Evolutionary conservation across 2,113 vertebrate genomes (phyloP).

Genomic region (Pelecanoides urinatrix): DNA sequence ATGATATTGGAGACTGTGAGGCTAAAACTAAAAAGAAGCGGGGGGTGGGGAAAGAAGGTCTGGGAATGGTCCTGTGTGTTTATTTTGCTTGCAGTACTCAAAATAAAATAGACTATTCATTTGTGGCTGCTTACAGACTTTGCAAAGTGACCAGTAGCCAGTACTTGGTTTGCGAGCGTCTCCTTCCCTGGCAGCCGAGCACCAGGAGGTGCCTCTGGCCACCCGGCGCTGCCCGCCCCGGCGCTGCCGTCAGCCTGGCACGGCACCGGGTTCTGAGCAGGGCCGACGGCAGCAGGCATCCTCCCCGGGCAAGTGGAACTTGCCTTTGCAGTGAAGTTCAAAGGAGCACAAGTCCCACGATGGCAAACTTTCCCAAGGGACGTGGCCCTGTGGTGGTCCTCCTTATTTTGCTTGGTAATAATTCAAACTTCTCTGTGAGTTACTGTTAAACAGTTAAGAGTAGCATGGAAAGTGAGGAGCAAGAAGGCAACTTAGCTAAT

Average conservation of each 20-base stretch:
- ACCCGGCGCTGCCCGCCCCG: fast-evolving
- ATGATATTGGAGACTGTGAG: not conserved
- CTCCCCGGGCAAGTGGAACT: fast-evolving
- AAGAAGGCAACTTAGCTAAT: not conserved
- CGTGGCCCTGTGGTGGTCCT: not conserved
- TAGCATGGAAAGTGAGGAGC: not conserved
- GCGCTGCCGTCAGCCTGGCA: not conserved
- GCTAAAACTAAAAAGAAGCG: not conserved
- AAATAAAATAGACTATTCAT: not conserved
- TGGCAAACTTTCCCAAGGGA: not conserved
- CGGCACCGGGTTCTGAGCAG: not conserved
- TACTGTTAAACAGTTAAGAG: not conserved
- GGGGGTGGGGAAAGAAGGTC: not conserved
- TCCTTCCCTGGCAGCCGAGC: not conserved
- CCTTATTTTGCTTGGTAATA: not conserved
- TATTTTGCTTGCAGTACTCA: not conserved
- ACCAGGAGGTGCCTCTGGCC: not conserved
- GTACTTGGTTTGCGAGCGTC: not conserved
- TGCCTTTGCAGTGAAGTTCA: no score
- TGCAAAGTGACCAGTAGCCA: not conserved
- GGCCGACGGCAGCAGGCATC: fast-evolving
- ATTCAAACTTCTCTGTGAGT: not conserved
- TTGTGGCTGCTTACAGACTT: not conserved
- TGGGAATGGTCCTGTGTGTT: not conserved
- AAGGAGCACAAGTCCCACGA: fast-evolving